Evolutionary conservation across 2,888 invertebrate genomes (phyloP).

Genomic region (Tenthredo scrophulariae): DNA sequence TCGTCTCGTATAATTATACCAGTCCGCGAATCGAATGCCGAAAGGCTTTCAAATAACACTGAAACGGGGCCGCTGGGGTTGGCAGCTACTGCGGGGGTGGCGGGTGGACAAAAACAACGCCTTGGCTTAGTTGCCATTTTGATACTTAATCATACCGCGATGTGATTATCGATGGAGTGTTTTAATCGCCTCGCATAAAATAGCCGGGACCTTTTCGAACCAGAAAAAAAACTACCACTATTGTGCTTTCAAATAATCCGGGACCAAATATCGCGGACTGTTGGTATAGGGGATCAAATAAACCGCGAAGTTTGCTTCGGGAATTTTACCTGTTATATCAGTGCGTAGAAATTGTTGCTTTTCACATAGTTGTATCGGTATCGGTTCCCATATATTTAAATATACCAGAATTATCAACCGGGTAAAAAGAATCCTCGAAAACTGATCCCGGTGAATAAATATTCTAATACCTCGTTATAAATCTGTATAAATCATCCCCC

Average conservation of each 20-base stretch:
- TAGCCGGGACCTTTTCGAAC: neutral
- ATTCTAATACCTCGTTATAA: neutral
- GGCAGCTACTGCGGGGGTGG: constrained; percentile 35
- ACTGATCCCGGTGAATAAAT: neutral
- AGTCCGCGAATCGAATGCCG: neutral
- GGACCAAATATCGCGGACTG: constrained; percentile 17
- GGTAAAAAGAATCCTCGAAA: neutral
- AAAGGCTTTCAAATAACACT: neutral
- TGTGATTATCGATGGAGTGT: constrained; percentile 48
- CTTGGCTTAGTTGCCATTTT: constrained; percentile 62
- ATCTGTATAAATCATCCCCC: neutral
- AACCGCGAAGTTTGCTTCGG: neutral
- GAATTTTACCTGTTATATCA: neutral
- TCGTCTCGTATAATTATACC: neutral
- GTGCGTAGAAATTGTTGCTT: neutral
- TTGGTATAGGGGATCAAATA: constrained; percentile 13
- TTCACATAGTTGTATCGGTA: neutral
- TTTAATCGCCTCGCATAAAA: constrained; percentile 19
- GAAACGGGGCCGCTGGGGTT: constrained; percentile 23
- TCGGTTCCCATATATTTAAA: neutral
- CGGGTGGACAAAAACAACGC: constrained; percentile 50
- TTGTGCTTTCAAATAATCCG: neutral
- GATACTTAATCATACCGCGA: constrained; percentile 55
- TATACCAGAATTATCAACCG: neutral
- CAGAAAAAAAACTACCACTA: neutral